Evolutionary conservation across 2,113 vertebrate genomes (phyloP), one percentile per base, ranked within the genome.

Genomic region (Maylandia zebra): DNA sequence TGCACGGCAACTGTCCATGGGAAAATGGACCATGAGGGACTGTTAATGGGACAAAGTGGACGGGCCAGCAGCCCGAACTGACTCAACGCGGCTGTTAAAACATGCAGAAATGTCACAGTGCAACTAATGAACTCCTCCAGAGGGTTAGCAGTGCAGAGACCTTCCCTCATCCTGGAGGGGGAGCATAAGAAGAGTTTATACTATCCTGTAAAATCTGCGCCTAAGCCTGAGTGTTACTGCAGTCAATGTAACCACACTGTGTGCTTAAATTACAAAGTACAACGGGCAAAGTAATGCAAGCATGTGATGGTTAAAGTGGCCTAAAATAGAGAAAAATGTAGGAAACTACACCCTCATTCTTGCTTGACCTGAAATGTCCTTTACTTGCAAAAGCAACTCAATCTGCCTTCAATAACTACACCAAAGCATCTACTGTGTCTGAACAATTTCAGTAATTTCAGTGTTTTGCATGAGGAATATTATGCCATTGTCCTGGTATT

Each of bases 1-100:
- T 81, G 84, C 30, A 41, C 87, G 86, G 93, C 92, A 88, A 90
- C 90, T 94, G 86, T 94, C 86, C 92, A 91, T 95, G 95, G 94
- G 95, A 95, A 95, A 93, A 88, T 48, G 64, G 83, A 84, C 61
- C 88, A 83, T 85, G 84, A 91, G 92, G 91, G 92, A 93, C 87
- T 59, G 24, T 57, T 36, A 83, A 85, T 41, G 81, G 74, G 82
- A 89, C 24, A 74, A 74, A 86, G 87, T 22, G 2, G 24, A 81
- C 69, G 30, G 69, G 85, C 90, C 88, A 84, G 24, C 83, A 87
- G 83, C 55, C 85, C 53, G 19, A 7, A 10, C 2, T 12, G 56
- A 87, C 52, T 66, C 10, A 30, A 83, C 27, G 84, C 41, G 50
- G 57, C 89, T 85, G 88, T 84, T 82, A 52, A 85, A 91, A 86